Evolutionary conservation across 2,888 invertebrate species (phyloP), one percentile per base, ranked within the genome.

Genomic region (Amorpha juglandis): DNA sequence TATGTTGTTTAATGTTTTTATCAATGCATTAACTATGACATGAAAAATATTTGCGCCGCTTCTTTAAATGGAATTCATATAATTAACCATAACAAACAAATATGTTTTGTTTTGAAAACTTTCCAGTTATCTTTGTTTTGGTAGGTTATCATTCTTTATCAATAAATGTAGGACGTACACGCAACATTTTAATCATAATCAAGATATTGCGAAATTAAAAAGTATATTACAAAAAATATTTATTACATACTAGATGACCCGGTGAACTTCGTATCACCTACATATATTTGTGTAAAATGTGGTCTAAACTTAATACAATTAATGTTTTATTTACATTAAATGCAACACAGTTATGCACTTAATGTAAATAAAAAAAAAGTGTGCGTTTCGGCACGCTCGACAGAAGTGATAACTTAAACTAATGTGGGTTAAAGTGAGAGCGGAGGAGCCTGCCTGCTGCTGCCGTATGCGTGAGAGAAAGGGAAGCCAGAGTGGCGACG

Each of bases 61-160:
- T 58, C 19, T 11, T 55, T 38, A 35, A 38, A 3, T 11, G 55
- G 38, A 55, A 16, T 9, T 3, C 0, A 52, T 27, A 6, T 2
- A 19, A 38, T 42, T 19, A 0, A 58, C 8, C 11, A 1, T 19
- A 58, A 58, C 19, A 58, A 58, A 58, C 19, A 58, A 55, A 58
- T 19, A 42, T 42, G 42, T 58, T 58, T 42, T 55, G 55, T 11
- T 58, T 42, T 12, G 6, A 21, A 53, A 58, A 19, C 9, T n/a
- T 55, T 19, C 50, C 50, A 19, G 19, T 55, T 58, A 53, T 53
- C 53, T 21, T 58, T 58, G 42, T 58, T 58, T 58, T 58, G 58
- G 19, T 58, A 0, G 6, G 19, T 58, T 58, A 58, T 58, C 58
- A 6, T 16, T 42, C 11, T 58, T 58, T 58, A 42, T 58, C 42